These are phyloP conservation scores for Cyprinodon tularosa DNA, from an alignment of 2,113 vertebrate genomes.

Conservation along the genomic window DNA sequence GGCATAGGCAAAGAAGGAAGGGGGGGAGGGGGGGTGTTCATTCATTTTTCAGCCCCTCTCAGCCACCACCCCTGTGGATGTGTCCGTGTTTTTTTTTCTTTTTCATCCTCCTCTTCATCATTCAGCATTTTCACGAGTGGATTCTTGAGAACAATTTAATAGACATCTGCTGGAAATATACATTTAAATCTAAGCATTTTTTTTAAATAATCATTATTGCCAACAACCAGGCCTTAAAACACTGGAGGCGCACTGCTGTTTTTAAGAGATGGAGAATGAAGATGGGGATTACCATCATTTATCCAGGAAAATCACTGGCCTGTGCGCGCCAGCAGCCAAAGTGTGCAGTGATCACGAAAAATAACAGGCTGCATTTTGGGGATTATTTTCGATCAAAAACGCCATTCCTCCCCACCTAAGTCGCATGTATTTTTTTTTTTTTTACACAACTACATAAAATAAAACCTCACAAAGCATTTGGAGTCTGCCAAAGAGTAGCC, in stretches of 20 bases:
- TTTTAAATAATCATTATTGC: not conserved
- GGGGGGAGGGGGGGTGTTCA: constrained; percentile 60
- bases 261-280: constrained; percentile 83
- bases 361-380: constrained; percentile 64
- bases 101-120: constrained; percentile 13
- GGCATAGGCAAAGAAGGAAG: constrained; percentile 25
- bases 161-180: not conserved
- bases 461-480: constrained; percentile 28
- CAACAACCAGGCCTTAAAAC: constrained; percentile 35
- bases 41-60: constrained; percentile 74
- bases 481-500: constrained; percentile 41
- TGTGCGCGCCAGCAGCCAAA: constrained; percentile 58
- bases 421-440: constrained; percentile 23
- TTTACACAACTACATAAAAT: constrained; percentile 17
- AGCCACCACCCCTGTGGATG: constrained; percentile 71
- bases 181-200: constrained; percentile 1
- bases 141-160: constrained; percentile 24
- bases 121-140: constrained; percentile 35
- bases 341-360: constrained; percentile 66
- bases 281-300: constrained; percentile 81
- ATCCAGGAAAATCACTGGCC: constrained; percentile 65
- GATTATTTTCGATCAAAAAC: constrained; percentile 4
- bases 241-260: constrained; percentile 64
- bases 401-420: not conserved
- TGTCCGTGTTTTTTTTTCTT: constrained; percentile 56